Evolutionary conservation across 2,888 invertebrate species (phyloP).

Genomic region (Agonopterix heracliana): DNA sequence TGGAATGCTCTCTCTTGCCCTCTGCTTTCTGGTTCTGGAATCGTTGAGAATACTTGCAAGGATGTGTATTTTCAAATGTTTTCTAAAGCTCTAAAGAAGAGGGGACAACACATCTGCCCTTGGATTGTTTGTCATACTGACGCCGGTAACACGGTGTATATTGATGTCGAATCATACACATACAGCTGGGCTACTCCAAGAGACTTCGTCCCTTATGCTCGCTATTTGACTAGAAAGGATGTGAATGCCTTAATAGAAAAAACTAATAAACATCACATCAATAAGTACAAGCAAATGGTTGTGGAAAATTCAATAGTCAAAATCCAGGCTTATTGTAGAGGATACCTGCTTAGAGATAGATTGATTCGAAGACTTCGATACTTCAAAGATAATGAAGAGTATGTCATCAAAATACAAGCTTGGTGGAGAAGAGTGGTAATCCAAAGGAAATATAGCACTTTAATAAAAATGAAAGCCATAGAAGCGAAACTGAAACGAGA

Average conservation of each 20-base stretch:
- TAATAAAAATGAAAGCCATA: conserved; percentile 60
- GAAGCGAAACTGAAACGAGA: conserved; percentile 53
- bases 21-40: conserved; percentile 31
- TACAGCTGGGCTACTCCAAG: conserved; percentile 72
- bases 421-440: conserved; percentile 78
- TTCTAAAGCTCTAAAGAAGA: conserved; percentile 60
- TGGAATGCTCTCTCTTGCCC: conserved; percentile 49
- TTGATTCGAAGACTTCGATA: conserved; percentile 52
- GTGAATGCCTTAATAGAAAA: conserved; percentile 52
- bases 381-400: conserved; percentile 54
- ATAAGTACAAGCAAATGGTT: conserved; percentile 53
- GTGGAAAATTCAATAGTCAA: conserved; percentile 63
- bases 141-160: conserved; percentile 68
- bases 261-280: conserved; percentile 60
- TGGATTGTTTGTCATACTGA: conserved; percentile 72
- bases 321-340: conserved; percentile 78
- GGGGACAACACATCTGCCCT: conserved; percentile 58
- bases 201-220: conserved; percentile 66
- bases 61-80: conserved; percentile 68
- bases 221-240: conserved; percentile 65
- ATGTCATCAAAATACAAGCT: conserved; percentile 73
- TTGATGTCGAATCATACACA: conserved; percentile 68
- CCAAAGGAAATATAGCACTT: conserved; percentile 56
- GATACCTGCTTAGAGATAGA: conserved; percentile 73
- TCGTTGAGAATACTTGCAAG: conserved; percentile 51